Percentiles rank a stretch among this genome's conserved stretches.
These are phyloP conservation scores for Diacarnus erythraeanus DNA, from an alignment of 37 sponge, comb jelly and placozoan genomes.

Conservation along the genomic window DNA sequence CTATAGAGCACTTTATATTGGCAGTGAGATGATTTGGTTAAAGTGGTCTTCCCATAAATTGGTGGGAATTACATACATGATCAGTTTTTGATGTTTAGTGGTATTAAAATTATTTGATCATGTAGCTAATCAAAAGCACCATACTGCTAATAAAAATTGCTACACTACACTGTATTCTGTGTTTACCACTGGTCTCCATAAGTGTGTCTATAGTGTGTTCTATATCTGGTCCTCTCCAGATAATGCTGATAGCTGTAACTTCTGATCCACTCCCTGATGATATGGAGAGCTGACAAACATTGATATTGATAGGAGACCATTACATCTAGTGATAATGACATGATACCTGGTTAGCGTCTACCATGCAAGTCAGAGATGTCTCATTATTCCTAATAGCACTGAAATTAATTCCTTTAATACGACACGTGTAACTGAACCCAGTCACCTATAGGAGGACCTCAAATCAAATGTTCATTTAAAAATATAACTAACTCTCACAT, in stretches of 20 bases:
- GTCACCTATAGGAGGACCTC: background rate
- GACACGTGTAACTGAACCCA: slow-evolving; percentile 11
- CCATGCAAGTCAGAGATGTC: slow-evolving; percentile 10
- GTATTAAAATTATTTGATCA: too few species aligned
- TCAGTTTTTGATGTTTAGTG: too few species aligned
- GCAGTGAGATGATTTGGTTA: too few species aligned
- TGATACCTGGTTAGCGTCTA: too few species aligned
- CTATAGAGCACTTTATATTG: too few species aligned
- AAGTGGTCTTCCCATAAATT: too few species aligned
- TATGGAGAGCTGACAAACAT: background rate
- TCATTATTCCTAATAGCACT: slow-evolving; percentile 13
- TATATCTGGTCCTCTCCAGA: background rate
- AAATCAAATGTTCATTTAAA: too few species aligned
- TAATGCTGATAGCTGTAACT: background rate
- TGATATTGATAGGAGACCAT: background rate
- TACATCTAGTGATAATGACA: too few species aligned
- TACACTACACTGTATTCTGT: background rate
- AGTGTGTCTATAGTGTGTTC: background rate
- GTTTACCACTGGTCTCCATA: background rate
- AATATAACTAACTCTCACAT: background rate
- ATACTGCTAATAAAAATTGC: too few species aligned
- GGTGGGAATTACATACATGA: too few species aligned
- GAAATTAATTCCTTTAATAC: background rate
- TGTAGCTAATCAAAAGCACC: too few species aligned
- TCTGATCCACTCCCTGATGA: background rate